phyloP scores from a whole-genome alignment of 2,888 invertebrate species.

The Labia minor region DNA sequence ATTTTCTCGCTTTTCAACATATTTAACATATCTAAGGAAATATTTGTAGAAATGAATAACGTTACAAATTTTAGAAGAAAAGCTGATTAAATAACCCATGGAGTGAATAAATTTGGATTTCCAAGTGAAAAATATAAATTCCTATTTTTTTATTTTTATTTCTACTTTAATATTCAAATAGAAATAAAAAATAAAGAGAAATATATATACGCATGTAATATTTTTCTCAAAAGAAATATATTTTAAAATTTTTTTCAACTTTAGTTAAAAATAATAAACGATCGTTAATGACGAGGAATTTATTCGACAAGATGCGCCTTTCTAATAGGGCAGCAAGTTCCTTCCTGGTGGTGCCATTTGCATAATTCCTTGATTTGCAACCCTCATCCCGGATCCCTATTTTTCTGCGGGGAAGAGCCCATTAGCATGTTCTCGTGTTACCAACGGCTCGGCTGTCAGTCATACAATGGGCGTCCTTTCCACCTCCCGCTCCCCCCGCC shows the following conservation, averaged over 20 bases:
- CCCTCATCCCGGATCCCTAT: background rate
- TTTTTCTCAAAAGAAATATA: background rate
- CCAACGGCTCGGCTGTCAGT: background rate
- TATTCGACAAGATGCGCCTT: background rate
- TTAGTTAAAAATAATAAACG: background rate
- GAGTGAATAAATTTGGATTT: too few species aligned
- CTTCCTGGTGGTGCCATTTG: background rate
- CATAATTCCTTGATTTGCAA: slow-evolving; percentile 7
- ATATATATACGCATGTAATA: background rate
- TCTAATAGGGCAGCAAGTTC: background rate
- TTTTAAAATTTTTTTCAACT: too few species aligned
- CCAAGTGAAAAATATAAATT: too few species aligned
- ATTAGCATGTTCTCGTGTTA: slow-evolving; percentile 13
- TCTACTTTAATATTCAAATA: background rate
- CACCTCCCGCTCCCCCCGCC: background rate
- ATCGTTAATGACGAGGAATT: background rate
- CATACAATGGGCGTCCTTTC: background rate
- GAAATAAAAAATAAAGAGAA: background rate
- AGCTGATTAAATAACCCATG: too few species aligned
- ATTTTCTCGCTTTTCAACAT: too few species aligned
- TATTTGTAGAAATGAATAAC: too few species aligned
- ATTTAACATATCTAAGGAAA: too few species aligned
- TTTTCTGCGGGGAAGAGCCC: background rate
- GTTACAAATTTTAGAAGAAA: too few species aligned
- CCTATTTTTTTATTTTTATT: background rate